Evolutionary conservation across 2,113 vertebrate genomes (phyloP), one percentile per base, ranked within the genome.

Genomic region (Ptyas mucosa): DNA sequence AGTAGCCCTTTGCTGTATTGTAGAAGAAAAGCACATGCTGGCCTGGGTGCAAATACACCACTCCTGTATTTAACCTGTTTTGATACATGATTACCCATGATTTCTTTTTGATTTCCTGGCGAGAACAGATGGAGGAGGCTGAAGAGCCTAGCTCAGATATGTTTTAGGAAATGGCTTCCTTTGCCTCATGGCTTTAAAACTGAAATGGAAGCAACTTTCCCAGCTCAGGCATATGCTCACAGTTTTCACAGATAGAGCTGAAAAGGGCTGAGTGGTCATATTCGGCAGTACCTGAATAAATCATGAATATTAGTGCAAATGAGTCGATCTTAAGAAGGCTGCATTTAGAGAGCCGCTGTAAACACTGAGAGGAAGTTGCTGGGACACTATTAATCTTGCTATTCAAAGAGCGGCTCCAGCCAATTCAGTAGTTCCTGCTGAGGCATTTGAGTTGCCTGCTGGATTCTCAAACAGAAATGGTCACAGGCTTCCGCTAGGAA

Each of bases 251-350:
- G 86, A 52, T 8, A 9, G 55, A 52, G 4, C 23, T 20, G 20
- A 58, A 53, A 92, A 24, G 20, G 18, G 34, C 86, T 23, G 0
- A 34, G 18, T 81, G 53, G 24, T 92, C 54, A 18, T 18, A 46
- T 54, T 43, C 46, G 57, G 34, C 51, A 55, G 51, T 43, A 54
- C 29, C 39, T 88, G n/a, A 1, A 24, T n/a, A 55, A 81, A 26
- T n/a, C 52, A 23, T 81, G 52, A 81, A 92, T 89, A 81, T 92
- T 21, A 5, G 9, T 81, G 24, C 24, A 89, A 24, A 92, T 55
- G 87, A 15, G 26, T n/a, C 1, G 0, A 2, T 24, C 53, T 43
- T 89, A 0, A 94, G 69, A 3, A n/a, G 14, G 20, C 92, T 90
- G 90, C 55, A 53, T 88, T 89, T 86, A 92, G 0, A n/a, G 29